These are phyloP conservation scores for Actinernus sp. DNA, from an alignment of 92 coral and sea anemone species.

Conservation along the genomic window DNA sequence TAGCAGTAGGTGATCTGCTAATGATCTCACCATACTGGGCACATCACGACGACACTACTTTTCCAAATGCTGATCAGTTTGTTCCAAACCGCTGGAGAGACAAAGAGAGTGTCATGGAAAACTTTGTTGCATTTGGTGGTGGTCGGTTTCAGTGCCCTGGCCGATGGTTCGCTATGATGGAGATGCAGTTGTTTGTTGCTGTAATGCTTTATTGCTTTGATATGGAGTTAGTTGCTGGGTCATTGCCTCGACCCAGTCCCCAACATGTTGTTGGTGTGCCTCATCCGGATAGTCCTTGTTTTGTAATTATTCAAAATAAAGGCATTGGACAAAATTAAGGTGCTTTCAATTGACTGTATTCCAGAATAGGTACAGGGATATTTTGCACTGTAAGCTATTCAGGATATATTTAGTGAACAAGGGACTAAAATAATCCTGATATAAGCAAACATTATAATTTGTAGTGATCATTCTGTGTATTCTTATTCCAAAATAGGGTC, in stretches of 20 bases:
- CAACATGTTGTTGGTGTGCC: conserved; percentile 54
- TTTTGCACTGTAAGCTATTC: too few relatives aligned
- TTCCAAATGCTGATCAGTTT: conserved; percentile 31
- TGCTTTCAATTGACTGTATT: too few relatives aligned
- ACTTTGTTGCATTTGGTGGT: conserved; percentile 58
- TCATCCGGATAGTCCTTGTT: conserved; percentile 26
- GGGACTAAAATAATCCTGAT: too few relatives aligned
- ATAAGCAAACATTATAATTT: too few relatives aligned
- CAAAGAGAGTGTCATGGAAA: conserved; percentile 20
- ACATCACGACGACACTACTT: conserved; percentile 34
- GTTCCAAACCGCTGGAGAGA: conserved; percentile 51
- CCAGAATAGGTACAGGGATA: too few relatives aligned
- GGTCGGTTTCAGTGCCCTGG: conserved; percentile 67
- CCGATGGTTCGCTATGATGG: conserved; percentile 66
- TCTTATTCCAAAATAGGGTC: too few relatives aligned
- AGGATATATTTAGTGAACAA: too few relatives aligned
- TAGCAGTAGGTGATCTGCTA: conserved; percentile 45
- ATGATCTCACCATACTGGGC: conserved; percentile 63
- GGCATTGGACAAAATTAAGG: too few relatives aligned
- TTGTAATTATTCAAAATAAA: conserved; percentile 24
- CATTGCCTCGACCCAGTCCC: conserved; percentile 47
- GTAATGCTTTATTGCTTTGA: conserved; percentile 27
- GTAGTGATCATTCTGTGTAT: too few relatives aligned
- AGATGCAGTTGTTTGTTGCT: conserved; percentile 51
- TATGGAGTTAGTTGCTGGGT: conserved; percentile 15